These are phyloP conservation scores for Lepus timidus DNA, from an alignment of 2,113 vertebrate species.

Conservation along the genomic window DNA sequence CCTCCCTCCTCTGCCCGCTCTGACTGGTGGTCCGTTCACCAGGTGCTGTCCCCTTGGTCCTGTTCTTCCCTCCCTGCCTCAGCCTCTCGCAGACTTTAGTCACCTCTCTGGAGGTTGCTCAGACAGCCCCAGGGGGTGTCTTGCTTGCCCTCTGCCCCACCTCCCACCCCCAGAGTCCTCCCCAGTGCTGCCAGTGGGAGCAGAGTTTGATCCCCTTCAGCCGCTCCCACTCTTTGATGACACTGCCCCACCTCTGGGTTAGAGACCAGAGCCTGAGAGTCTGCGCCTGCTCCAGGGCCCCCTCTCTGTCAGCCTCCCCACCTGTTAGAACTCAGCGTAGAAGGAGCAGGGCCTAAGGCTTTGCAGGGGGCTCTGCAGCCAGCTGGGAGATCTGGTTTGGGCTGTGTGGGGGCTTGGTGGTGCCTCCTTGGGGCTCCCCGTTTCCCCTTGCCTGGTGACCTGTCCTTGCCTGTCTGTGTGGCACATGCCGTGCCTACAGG, in stretches of 20 bases:
- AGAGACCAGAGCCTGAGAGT: background rate
- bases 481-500: background rate
- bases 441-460: background rate
- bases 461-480: background rate
- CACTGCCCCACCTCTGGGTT: too few relatives aligned
- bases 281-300: background rate
- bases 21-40: background rate
- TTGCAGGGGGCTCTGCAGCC: too few relatives aligned
- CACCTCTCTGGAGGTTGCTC: background rate
- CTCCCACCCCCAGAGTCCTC: background rate
- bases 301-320: background rate
- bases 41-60: background rate
- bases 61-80: background rate
- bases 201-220: background rate
- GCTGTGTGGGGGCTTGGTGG: too few relatives aligned
- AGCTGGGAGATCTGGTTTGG: background rate
- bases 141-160: background rate
- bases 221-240: too few relatives aligned
- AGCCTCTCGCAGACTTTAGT: rapidly evolving
- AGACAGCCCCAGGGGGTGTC: background rate
- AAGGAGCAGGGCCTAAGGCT: rapidly evolving
- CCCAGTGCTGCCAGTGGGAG: background rate
- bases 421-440: background rate
- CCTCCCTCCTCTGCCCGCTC: background rate
- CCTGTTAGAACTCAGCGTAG: background rate